Evolutionary conservation across 2,113 vertebrate genomes (phyloP).

Genomic region (Erythrolamprus reginae): DNA sequence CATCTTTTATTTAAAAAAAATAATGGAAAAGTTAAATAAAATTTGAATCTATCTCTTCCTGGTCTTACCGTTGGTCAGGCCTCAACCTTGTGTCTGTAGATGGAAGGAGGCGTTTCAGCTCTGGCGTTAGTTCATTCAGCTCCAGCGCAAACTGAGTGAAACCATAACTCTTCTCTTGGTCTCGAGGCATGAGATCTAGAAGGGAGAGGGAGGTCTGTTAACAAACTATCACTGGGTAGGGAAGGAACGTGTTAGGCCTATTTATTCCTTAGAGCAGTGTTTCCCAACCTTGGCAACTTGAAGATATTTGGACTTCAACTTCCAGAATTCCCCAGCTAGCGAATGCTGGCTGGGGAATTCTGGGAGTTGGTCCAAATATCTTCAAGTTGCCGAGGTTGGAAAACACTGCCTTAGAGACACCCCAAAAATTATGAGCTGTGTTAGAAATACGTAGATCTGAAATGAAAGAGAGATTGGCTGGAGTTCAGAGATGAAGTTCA

Average conservation of each 20-base stretch:
- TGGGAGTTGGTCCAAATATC: too few species aligned
- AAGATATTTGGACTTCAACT: too few species aligned
- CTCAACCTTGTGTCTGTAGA: conserved; percentile 84
- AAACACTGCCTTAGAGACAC: neutral
- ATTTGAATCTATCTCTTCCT: neutral
- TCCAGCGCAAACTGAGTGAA: conserved; percentile 88
- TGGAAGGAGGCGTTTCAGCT: conserved; percentile 74
- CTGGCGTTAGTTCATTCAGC: conserved; percentile 82
- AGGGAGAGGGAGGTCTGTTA: neutral
- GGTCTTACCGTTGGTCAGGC: conserved; percentile 85
- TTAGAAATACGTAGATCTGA: neutral
- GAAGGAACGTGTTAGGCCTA: neutral
- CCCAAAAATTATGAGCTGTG: neutral
- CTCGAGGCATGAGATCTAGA: conserved; percentile 81
- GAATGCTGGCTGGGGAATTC: too few species aligned
- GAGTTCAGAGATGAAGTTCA: too few species aligned
- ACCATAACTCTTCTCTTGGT: conserved; percentile 77
- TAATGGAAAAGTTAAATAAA: neutral
- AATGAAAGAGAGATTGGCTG: neutral
- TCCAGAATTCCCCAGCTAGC: too few species aligned
- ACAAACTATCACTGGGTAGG: neutral
- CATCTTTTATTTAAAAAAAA: neutral
- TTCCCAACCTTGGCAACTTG: too few species aligned
- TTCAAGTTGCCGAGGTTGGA: too few species aligned
- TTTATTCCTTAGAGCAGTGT: neutral